These are phyloP conservation scores for rabbit (Oryctolagus cuniculus) DNA, from an alignment of 2,113 vertebrate species.

Conservation along the genomic window mOryCun1.1 NC_091443.1:8699001-8699500, in stretches of 20 bases:
- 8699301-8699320: not conserved
- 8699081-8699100: not conserved
- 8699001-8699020: rapidly evolving
- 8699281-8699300: not conserved
- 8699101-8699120: constrained; percentile 37
- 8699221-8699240: constrained; percentile 38
- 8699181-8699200: constrained; percentile 1
- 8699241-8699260: not conserved
- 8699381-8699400: not conserved
- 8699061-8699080: not conserved
- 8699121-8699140: constrained; percentile 57
- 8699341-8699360: not conserved
- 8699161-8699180: not conserved
- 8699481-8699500: not conserved
- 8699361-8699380: not conserved
- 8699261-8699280: not conserved
- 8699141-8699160: constrained; percentile 55
- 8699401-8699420: not conserved
- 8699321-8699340: not conserved
- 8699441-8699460: not conserved
- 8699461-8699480: not conserved
- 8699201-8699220: constrained; percentile 11
- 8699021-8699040: not conserved
- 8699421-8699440: not conserved
- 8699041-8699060: not conserved